A percentile compares a stretch with the other conserved stretches of the same genome.
Evolutionary conservation across 2,797 vertebrate genomes (phyloP).

Genomic region (Poecilia wingei): DNA sequence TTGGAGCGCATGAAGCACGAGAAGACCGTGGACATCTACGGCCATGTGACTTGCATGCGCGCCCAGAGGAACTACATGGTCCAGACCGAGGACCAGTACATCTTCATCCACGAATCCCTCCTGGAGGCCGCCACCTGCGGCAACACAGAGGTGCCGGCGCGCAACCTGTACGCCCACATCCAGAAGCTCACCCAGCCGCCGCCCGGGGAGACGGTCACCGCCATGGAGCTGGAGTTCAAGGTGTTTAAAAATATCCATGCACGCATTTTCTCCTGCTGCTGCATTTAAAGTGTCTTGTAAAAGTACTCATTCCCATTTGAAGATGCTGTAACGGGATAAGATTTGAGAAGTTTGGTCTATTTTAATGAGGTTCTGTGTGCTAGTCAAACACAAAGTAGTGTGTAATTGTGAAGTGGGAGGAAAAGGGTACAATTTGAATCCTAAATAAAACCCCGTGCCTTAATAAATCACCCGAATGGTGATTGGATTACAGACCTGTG

Average conservation of each 20-base stretch:
- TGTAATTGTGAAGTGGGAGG: background rate
- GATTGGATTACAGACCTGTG: background rate
- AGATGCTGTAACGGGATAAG: background rate
- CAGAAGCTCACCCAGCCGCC: constrained; percentile 95
- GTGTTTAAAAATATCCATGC: constrained; percentile 63
- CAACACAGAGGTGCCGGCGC: constrained; percentile 92
- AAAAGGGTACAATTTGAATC: background rate
- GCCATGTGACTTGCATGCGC: constrained; percentile 96
- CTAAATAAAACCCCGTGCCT: background rate
- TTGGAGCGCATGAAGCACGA: constrained; percentile 96
- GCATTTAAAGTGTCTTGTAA: background rate
- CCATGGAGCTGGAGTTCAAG: constrained; percentile 97
- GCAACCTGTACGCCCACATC: constrained; percentile 94
- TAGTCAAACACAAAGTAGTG: background rate
- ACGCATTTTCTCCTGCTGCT: background rate
- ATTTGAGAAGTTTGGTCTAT: background rate
- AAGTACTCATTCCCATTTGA: background rate
- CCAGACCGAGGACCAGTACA: constrained; percentile 96
- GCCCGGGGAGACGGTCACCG: constrained; percentile 89
- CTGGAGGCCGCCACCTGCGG: constrained; percentile 92
- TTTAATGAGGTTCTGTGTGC: background rate
- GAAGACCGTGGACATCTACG: constrained; percentile 95
- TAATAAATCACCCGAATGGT: background rate
- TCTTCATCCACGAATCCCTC: constrained; percentile 96
- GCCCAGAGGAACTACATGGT: constrained; percentile 98